Evolutionary conservation across 2,797 vertebrate genomes (phyloP).

Genomic region (Girardinus metallicus): DNA sequence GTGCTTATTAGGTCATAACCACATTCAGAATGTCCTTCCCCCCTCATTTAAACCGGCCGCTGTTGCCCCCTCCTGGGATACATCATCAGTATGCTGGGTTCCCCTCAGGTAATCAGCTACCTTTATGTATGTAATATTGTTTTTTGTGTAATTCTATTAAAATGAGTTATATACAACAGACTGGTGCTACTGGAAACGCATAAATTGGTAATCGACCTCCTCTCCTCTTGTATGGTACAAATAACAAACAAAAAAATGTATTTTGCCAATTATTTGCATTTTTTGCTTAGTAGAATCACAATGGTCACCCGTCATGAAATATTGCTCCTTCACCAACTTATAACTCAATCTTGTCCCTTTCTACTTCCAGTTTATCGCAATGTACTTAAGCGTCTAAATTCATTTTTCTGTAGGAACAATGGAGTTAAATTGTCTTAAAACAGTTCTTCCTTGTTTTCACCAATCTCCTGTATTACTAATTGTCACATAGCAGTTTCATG

Average conservation of each 20-base stretch:
- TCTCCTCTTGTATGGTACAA: not conserved
- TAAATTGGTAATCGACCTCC: not conserved
- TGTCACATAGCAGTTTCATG: not conserved
- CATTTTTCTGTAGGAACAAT: not conserved
- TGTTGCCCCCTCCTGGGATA: slow-evolving; percentile 95
- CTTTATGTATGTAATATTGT: not conserved
- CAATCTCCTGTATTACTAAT: not conserved
- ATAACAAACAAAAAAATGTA: not conserved
- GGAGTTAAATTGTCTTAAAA: not conserved
- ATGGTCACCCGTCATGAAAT: not conserved
- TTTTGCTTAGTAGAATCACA: not conserved
- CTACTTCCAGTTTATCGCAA: not conserved
- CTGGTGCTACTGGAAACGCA: not conserved
- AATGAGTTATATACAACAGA: not conserved
- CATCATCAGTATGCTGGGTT: slow-evolving; percentile 97
- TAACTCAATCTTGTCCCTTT: not conserved
- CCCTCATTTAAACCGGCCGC: slow-evolving; percentile 96
- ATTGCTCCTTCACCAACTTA: not conserved
- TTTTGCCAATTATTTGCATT: not conserved
- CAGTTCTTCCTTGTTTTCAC: not conserved
- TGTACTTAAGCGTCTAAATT: not conserved
- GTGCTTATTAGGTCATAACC: slow-evolving; percentile 42
- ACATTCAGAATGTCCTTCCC: slow-evolving; percentile 92
- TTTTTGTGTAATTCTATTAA: not conserved
- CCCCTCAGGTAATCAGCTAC: slow-evolving; percentile 84